Evolutionary conservation across 2,113 vertebrate species (phyloP), one percentile per base, ranked within the genome.

Genomic region (Melanerpes formicivorus): DNA sequence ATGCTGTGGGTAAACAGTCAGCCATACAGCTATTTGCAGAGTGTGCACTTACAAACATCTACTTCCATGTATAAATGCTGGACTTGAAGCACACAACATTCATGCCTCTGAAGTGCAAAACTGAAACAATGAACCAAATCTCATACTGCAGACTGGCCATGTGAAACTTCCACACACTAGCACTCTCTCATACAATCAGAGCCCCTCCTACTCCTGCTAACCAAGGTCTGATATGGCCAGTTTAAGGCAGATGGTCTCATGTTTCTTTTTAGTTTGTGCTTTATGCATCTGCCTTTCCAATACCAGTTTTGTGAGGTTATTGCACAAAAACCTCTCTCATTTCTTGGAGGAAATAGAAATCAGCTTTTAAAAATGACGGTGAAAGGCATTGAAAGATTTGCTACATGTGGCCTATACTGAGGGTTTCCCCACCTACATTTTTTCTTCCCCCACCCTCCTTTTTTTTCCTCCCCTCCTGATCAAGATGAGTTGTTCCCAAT

Each of bases 1-100:
- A 26, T n/a, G 64, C 85, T 80, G 88, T 90, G 87, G 65, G 56
- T 67, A 85, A 93, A 90, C 82, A 66, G 66, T 25, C 71, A 89
- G 91, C 46, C 69, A 64, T 8, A 62, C 69, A 93, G 90, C 81
- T 95, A 59, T 77, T 30, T 87, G 64, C 90, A 91, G 77, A 34
- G 11, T 2, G 22, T 8, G 18, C 74, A 13, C 71, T 76, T 16
- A 59, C 10, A 59, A 93, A 77, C 1, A 9, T 55, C 63, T 60
- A 42, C 48, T 73, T 54, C 64, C 67, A 64, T 2, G 9, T 30
- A 60, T 6, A 80, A 84, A 74, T 46, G 21, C 64, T 0, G 6
- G 40, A 11, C 56, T 55, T 21, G 7, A 76, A 70, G 21, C 59
- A 27, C 23, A 66, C 46, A 71, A 15, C 34, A 27, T n/a, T 54